These are phyloP conservation scores for Reinhardtius hippoglossoides DNA, from an alignment of 2,113 vertebrate genomes.

Conservation along the genomic window DNA sequence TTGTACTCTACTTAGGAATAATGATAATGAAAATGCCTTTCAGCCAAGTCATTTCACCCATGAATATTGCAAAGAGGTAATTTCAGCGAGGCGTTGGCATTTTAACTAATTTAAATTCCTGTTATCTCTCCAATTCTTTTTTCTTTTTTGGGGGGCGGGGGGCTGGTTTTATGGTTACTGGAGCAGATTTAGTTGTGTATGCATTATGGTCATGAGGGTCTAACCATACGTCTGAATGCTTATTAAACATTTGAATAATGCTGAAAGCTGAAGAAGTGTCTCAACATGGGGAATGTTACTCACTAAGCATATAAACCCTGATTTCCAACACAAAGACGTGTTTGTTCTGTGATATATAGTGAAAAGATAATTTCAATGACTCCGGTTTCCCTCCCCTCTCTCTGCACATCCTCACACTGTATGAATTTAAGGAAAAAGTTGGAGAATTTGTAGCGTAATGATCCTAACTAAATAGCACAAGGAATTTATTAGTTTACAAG, in stretches of 20 bases:
- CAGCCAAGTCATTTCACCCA: slow-evolving; percentile 75
- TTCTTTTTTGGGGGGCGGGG: not conserved
- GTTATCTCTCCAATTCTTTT: slow-evolving; percentile 52
- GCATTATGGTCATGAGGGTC: slow-evolving; percentile 64
- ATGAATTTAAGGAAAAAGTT: slow-evolving; percentile 34
- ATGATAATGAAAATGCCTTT: slow-evolving; percentile 79
- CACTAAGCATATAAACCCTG: slow-evolving; percentile 25
- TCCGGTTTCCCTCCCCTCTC: not conserved
- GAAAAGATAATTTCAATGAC: not conserved
- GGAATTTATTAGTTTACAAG: slow-evolving; percentile 89
- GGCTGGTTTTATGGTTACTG: slow-evolving; percentile 63
- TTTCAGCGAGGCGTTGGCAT: slow-evolving; percentile 78
- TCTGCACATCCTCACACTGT: slow-evolving; percentile 4
- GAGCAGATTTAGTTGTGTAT: slow-evolving; percentile 66
- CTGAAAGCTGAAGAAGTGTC: slow-evolving; percentile 40
- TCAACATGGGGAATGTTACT: slow-evolving; percentile 20
- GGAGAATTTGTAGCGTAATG: slow-evolving; percentile 85
- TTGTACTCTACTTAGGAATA: slow-evolving; percentile 73
- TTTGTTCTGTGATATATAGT: not conserved
- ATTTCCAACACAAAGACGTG: slow-evolving; percentile 71
- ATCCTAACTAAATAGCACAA: slow-evolving; percentile 85
- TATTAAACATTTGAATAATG: slow-evolving; percentile 79
- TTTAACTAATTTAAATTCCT: slow-evolving; percentile 82
- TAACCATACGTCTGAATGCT: slow-evolving; percentile 69
- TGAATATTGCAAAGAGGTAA: slow-evolving; percentile 79